Conservation (phyloP, 1,140 invertebrate species). For the Drosophila triauraria region DNA sequence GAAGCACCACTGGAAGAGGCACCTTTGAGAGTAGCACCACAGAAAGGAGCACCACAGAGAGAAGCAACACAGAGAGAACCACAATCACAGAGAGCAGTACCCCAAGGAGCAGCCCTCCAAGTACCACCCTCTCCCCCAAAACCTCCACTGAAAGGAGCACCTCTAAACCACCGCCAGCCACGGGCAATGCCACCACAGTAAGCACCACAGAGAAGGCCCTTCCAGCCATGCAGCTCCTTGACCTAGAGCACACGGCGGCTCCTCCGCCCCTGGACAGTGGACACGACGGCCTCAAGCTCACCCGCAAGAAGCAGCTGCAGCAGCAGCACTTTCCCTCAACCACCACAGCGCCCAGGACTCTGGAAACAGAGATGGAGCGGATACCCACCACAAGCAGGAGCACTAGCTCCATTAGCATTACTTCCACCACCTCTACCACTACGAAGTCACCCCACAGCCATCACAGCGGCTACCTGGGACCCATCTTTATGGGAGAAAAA, state of each 20-base stretch:
- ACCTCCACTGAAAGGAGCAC: conserved; percentile 5
- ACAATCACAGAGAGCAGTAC: conserved; percentile 2
- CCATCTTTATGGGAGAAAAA: conserved; percentile 80
- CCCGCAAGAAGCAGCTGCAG: conserved; percentile 77
- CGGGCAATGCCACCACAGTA: not conserved
- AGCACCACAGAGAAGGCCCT: conserved; percentile 10
- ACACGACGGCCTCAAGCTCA: conserved; percentile 76
- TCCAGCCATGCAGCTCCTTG: conserved; percentile 62
- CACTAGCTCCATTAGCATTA: conserved; percentile 1
- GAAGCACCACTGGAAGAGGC: not conserved
- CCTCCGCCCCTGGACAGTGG: conserved; percentile 60
- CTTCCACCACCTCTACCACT: not conserved
- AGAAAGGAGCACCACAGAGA: not conserved
- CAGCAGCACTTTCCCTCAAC: conserved; percentile 65
- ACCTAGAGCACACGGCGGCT: conserved; percentile 63
- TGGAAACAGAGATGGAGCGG: conserved; percentile 33
- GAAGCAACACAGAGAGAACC: not conserved
- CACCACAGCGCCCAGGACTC: conserved; percentile 19
- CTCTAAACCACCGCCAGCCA: not conserved
- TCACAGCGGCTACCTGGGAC: conserved; percentile 76
- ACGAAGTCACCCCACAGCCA: conserved; percentile 1
- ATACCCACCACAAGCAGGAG: conserved; percentile 9
- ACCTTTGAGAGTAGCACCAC: not conserved
- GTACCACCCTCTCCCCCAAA: not conserved
- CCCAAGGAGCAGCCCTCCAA: not conserved